Conservation (phyloP, 2,113 vertebrate species). For the Mormoops blainvillei region DNA sequence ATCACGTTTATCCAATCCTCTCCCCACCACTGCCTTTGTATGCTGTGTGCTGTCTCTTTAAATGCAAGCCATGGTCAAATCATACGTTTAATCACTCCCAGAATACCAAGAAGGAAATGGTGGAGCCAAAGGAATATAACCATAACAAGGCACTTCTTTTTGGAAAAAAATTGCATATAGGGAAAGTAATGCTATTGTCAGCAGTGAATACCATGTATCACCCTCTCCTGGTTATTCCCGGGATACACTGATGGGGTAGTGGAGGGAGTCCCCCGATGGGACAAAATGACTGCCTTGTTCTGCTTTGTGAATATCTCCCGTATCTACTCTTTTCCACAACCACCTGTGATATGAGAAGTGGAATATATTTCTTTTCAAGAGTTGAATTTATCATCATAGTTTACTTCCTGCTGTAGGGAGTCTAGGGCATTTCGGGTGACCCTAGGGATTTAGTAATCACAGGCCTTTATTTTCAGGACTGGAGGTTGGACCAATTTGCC, state of each 20-base stretch:
- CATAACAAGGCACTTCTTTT: not conserved
- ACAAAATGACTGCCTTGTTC: not conserved
- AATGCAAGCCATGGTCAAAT: not conserved
- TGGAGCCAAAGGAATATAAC: not conserved
- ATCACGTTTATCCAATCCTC: not conserved
- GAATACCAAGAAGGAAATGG: not conserved
- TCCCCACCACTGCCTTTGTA: not conserved
- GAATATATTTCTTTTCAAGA: not conserved
- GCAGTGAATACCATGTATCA: not conserved
- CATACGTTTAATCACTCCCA: not conserved
- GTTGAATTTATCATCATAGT: not conserved
- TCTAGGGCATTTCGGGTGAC: not conserved
- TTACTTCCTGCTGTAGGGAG: not conserved
- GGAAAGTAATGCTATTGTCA: not conserved
- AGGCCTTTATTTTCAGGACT: slow-evolving; percentile 21
- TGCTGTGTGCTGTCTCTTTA: not conserved
- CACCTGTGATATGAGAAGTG: not conserved
- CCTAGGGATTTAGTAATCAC: not conserved
- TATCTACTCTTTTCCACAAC: not conserved
- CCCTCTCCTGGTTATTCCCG: not conserved
- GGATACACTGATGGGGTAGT: not conserved
- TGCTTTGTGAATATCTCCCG: not conserved
- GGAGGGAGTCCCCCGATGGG: not conserved
- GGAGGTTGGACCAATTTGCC: slow-evolving; percentile 24
- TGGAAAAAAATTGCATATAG: not conserved